Evolutionary conservation across 2,888 invertebrate genomes (phyloP), one percentile per base, ranked within the genome.

Genomic region (Fissipunctia ypsillon): DNA sequence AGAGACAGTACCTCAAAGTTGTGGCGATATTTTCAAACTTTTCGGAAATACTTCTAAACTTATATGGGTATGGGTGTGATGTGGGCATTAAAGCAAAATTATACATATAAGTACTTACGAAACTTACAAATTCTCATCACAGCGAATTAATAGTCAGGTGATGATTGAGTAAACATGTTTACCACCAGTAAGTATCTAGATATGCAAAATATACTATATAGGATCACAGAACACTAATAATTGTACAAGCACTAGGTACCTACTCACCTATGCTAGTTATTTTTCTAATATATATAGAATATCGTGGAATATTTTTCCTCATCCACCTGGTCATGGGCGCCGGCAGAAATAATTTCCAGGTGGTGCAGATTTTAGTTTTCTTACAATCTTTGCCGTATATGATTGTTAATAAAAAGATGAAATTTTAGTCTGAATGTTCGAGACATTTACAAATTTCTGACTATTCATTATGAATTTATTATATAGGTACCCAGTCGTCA

Each of bases 251-350:
- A 16, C 16, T 67, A n/a, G 38, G 28, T 19, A 25, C 19, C 10
- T 35, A 41, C 12, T n/a, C n/a, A n/a, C n/a, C 0, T 16, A 31
- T 0, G 9, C 16, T 16, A 22, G 9, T 28, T 61, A 64, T 14
- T n/a, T 65, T 69, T 31, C 9, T 43, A 31, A 41, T 45, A 45
- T 31, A 4, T 48, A 12, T 50, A 25, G 12, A 50, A n/a, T 12
- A 41, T 73, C 25, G 12, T 22, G 7, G 22, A 35, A 41, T 25
- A 72, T 50, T 31, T 43, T 31, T n/a, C 1, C 38, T 28, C n/a
- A 22, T 48, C 19, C 38, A 72, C 45, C 56, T 56, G 71, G 35
- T 45, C n/a, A n/a, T n/a, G n/a, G n/a, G n/a, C n/a, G n/a, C n/a
- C n/a, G n/a, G n/a, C n/a, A n/a, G n/a, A n/a, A n/a, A n/a, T n/a